phyloP scores from a whole-genome alignment of 2,797 vertebrate species.

The Xenops minutus region DNA sequence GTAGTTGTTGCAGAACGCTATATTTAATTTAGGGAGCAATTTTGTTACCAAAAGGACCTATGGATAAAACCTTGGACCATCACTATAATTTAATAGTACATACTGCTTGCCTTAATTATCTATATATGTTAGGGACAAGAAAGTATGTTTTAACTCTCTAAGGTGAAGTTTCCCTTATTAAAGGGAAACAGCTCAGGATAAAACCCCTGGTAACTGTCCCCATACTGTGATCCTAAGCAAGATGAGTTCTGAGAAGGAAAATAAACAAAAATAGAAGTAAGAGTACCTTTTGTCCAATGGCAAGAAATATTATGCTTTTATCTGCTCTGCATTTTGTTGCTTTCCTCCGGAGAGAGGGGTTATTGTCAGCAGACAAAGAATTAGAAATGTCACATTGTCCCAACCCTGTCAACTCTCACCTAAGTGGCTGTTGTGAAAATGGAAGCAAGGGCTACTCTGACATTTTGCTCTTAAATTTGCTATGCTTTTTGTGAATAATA shows the following conservation, averaged over 20 bases:
- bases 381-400: slow-evolving; percentile 71
- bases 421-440: slow-evolving; percentile 58
- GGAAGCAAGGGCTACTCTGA: slow-evolving; percentile 65
- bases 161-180: neutral
- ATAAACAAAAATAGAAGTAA: neutral
- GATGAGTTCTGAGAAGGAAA: neutral
- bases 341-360: slow-evolving; percentile 39
- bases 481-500: slow-evolving; percentile 42
- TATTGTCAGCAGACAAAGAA: slow-evolving; percentile 69
- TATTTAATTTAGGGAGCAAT: neutral
- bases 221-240: neutral
- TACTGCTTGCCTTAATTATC: neutral
- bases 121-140: neutral
- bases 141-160: neutral
- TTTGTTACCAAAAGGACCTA: neutral
- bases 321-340: neutral
- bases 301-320: neutral
- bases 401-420: slow-evolving; percentile 48
- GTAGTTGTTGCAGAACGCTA: neutral
- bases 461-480: slow-evolving; percentile 72
- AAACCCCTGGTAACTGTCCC: neutral
- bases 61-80: neutral
- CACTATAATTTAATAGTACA: neutral
- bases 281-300: neutral
- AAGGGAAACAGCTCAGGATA: neutral